Conservation (phyloP, 1,140 invertebrate genomes). For the Pseudomyrmex flavicornis region DNA sequence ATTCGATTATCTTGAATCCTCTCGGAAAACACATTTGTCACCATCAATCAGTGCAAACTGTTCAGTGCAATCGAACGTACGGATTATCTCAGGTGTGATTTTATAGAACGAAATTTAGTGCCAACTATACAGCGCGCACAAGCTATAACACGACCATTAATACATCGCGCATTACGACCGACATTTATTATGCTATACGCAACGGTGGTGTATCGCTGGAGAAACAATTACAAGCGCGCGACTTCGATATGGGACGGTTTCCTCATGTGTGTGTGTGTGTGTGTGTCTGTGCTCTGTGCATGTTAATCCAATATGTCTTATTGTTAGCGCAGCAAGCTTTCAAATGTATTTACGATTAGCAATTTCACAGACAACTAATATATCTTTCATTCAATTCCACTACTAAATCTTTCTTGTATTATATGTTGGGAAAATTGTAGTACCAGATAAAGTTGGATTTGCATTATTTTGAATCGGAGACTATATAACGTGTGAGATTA, state of each 20-base stretch:
- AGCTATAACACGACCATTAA: slow-evolving; percentile 41
- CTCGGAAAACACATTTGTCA: slow-evolving; percentile 28
- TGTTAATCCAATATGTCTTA: slow-evolving; percentile 21
- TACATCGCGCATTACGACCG: slow-evolving; percentile 43
- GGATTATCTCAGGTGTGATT: slow-evolving; percentile 50
- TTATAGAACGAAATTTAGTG: slow-evolving; percentile 45
- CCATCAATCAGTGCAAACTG: neutral
- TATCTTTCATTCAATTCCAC: neutral
- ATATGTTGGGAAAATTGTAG: neutral
- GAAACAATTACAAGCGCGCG: slow-evolving; percentile 48
- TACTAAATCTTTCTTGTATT: neutral
- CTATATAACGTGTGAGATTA: too few species aligned
- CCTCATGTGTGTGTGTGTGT: neutral
- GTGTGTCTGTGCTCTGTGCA: neutral
- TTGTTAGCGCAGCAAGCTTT: slow-evolving; percentile 10
- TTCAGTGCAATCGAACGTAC: slow-evolving; percentile 39
- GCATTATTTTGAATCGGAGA: too few species aligned
- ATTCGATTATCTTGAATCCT: slow-evolving; percentile 3
- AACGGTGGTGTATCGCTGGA: slow-evolving; percentile 32
- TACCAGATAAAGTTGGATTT: neutral
- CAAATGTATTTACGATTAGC: neutral
- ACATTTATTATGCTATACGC: slow-evolving; percentile 50
- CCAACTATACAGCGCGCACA: slow-evolving; percentile 9
- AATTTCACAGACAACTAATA: neutral
- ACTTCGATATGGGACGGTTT: slow-evolving; percentile 29